Evolutionary conservation across 2,797 vertebrate species (phyloP), one percentile per base, ranked within the genome.

Genomic region (Holocentrus rufus): DNA sequence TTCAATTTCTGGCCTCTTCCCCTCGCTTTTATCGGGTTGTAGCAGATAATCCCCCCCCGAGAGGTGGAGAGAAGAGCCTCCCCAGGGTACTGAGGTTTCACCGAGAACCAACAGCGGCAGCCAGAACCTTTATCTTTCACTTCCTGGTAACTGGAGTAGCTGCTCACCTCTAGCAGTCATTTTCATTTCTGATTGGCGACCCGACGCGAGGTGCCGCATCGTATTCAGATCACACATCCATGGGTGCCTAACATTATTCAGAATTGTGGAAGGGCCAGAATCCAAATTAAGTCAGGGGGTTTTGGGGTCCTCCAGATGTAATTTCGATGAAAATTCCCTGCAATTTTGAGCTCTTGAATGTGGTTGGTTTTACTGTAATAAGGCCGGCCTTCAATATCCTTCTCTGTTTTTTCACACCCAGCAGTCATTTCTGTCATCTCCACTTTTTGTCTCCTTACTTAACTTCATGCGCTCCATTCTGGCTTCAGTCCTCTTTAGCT

Each of bases 1-100:
- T 70, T 20, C 67, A 66, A 64, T 85, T 75, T 76, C 42, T 72
- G 65, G 69, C 47, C 66, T 75, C 4, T 54, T 49, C 61, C 57
- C 56, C 53, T 76, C 52, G 46, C 55, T 83, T 83, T 87, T 80
- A 87, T 86, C 81, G 76, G 78, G 71, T 80, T 63, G 62, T 53
- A 63, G 71, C 69, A 79, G 56, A 87, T 80, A 66, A 82, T 83
- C 67, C 64, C 20, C 20, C 50, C 64, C n/a, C 56, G 60, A 78
- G 76, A 77, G 56, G 52, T 66, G 25, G 31, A 75, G 61, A 77
- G 47, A 31, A 76, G 56, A 80, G 34, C 34, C 14, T 82, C 71
- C 50, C 77, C n/a, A 25, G 75, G 67, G 68, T 66, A 50, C 61
- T 65, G 53, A 31, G 54, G 34, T n/a, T 36, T 59, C 34, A 54